These are phyloP conservation scores for Zosterops lateralis DNA, from an alignment of 2,113 vertebrate genomes.

Conservation along the genomic window DNA sequence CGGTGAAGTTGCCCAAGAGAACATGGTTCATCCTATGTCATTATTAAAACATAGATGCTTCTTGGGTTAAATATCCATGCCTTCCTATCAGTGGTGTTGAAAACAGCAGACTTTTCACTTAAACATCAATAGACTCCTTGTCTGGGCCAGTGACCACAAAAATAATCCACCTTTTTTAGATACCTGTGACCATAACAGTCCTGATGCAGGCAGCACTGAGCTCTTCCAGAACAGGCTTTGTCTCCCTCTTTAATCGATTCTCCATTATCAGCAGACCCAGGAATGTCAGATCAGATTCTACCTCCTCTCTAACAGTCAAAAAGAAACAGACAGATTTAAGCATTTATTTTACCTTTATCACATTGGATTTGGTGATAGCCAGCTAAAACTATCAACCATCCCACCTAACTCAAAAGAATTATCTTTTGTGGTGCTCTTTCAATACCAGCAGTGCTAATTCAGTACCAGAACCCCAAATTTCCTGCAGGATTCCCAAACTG, in stretches of 20 bases:
- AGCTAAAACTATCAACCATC: neutral
- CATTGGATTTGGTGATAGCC: neutral
- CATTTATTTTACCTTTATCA: neutral
- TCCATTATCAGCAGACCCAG: constrained; percentile 80
- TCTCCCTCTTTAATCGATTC: constrained; percentile 76
- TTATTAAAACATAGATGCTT: neutral
- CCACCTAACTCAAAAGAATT: neutral
- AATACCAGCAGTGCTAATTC: neutral
- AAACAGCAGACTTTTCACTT: neutral
- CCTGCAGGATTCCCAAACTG: neutral
- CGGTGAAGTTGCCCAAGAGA: neutral
- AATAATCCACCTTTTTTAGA: neutral
- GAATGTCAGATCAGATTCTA: constrained; percentile 74
- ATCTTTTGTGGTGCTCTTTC: neutral
- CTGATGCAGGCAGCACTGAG: constrained; percentile 73
- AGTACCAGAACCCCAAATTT: neutral
- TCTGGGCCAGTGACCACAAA: neutral
- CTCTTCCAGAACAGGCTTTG: constrained; percentile 74
- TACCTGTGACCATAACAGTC: constrained; percentile 83
- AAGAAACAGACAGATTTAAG: neutral
- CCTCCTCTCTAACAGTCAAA: constrained; percentile 64
- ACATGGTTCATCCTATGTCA: neutral
- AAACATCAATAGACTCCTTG: neutral
- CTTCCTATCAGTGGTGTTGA: neutral
- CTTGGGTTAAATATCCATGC: neutral